These are phyloP conservation scores for Lordiphosa mommai DNA, from an alignment of 1,140 invertebrate species.

Conservation along the genomic window DNA sequence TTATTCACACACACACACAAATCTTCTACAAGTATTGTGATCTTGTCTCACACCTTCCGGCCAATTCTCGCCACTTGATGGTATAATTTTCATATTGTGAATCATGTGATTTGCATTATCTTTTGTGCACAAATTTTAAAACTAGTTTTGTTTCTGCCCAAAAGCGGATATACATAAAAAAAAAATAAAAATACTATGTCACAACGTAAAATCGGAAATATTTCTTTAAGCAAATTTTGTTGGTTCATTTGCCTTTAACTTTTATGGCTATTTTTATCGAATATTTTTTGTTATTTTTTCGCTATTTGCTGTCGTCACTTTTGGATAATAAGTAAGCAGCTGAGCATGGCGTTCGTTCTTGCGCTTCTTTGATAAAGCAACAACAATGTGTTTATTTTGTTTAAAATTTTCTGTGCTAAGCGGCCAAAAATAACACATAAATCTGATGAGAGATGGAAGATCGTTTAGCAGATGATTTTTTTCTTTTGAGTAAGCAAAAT, in stretches of 20 bases:
- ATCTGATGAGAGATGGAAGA: conserved; percentile 29
- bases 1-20: no score
- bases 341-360: not conserved
- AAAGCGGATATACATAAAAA: no score
- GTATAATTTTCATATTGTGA: no score
- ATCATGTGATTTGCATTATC: no score
- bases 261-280: conserved; percentile 8
- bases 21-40: no score
- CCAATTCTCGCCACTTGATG: no score
- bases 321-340: conserved; percentile 27
- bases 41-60: no score
- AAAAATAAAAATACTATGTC: not conserved
- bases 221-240: not conserved
- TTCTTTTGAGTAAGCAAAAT: no score
- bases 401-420: conserved; percentile 25
- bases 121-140: no score
- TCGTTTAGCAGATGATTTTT: conserved; percentile 15
- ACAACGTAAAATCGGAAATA: not conserved
- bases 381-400: conserved; percentile 49
- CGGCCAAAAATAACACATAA: conserved; percentile 52
- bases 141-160: no score
- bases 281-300: conserved; percentile 9
- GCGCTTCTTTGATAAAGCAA: not conserved
- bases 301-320: conserved; percentile 45
- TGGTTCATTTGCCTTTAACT: conserved; percentile 22